phyloP scores from a whole-genome alignment of 2,797 vertebrate species.

The Enteromius fasciolatus region DNA sequence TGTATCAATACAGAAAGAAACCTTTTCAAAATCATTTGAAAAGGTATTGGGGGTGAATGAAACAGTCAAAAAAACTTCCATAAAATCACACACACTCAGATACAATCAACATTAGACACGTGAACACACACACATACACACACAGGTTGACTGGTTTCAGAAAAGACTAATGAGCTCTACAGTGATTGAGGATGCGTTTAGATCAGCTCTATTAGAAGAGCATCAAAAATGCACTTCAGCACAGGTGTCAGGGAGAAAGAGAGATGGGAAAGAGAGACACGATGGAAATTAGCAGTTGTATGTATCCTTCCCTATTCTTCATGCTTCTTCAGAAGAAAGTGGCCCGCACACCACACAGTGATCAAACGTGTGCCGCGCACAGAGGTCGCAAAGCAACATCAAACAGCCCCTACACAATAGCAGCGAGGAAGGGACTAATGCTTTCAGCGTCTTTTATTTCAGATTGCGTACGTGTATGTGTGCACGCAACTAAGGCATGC shows the following conservation, averaged over 20 bases:
- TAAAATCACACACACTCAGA: not conserved
- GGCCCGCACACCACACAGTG: slow-evolving; percentile 27
- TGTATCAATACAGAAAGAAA: not conserved
- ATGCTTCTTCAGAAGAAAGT: slow-evolving; percentile 33
- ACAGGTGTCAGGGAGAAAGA: slow-evolving; percentile 21
- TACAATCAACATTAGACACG: slow-evolving; percentile 5
- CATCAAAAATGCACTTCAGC: slow-evolving; percentile 34
- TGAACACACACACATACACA: slow-evolving; percentile 3
- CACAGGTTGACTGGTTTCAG: slow-evolving; percentile 15
- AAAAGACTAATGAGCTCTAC: slow-evolving; percentile 34
- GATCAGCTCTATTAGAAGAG: slow-evolving; percentile 50
- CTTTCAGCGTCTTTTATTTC: slow-evolving; percentile 44
- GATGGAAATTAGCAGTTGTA: slow-evolving; percentile 32
- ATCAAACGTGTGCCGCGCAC: slow-evolving; percentile 41
- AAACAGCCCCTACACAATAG: slow-evolving; percentile 50
- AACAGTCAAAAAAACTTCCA: not conserved
- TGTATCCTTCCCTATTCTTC: slow-evolving; percentile 50
- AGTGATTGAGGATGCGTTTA: slow-evolving; percentile 40
- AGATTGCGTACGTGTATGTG: slow-evolving; percentile 26
- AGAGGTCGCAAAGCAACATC: slow-evolving; percentile 52
- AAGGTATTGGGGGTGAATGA: not conserved
- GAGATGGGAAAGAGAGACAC: slow-evolving; percentile 23
- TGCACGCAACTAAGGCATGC: slow-evolving; percentile 20
- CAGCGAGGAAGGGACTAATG: slow-evolving; percentile 35
- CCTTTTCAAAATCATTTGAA: not conserved